Evolutionary conservation across 2,888 invertebrate genomes (phyloP).

Genomic region (Dichetophora obliterata): DNA sequence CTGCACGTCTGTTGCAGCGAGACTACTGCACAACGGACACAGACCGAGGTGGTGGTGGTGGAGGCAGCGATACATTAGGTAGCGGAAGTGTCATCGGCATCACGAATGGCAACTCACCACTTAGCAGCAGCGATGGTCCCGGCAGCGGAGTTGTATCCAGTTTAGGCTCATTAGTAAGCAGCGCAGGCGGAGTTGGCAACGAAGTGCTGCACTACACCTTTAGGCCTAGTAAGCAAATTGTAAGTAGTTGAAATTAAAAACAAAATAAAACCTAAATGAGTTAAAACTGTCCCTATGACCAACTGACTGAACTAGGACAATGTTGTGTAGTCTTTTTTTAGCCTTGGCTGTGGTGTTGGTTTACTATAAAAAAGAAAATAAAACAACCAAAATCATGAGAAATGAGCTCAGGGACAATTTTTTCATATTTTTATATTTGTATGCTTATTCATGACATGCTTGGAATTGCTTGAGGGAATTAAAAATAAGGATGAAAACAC

Average conservation of each 20-base stretch:
- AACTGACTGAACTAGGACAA: no score
- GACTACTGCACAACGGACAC: slow-evolving; percentile 65
- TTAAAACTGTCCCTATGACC: neutral
- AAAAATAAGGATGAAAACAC: slow-evolving; percentile 30
- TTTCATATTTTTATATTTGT: slow-evolving; percentile 13
- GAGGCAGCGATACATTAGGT: slow-evolving; percentile 47
- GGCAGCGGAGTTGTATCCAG: slow-evolving; percentile 53
- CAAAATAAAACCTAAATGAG: slow-evolving; percentile 17
- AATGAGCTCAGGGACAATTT: slow-evolving; percentile 22
- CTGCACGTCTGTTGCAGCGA: slow-evolving; percentile 67
- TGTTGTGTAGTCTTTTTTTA: neutral
- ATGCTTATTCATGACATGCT: slow-evolving; percentile 6
- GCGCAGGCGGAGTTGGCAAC: slow-evolving; percentile 59
- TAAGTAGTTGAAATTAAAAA: slow-evolving; percentile 59
- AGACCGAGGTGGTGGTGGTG: slow-evolving; percentile 59
- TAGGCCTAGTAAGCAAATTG: slow-evolving; percentile 71
- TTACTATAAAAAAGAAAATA: slow-evolving; percentile 16
- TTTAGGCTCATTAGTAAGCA: slow-evolving; percentile 62
- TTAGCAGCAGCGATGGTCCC: slow-evolving; percentile 48
- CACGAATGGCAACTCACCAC: slow-evolving; percentile 51
- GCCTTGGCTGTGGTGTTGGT: slow-evolving; percentile 7
- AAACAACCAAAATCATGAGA: slow-evolving; percentile 24
- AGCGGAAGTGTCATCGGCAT: slow-evolving; percentile 54
- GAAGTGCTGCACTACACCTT: slow-evolving; percentile 70
- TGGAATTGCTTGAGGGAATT: slow-evolving; percentile 48